A percentile compares a stretch with the other conserved stretches of the same genome.
These are phyloP conservation scores for Labroides dimidiatus DNA, from an alignment of 2,797 vertebrate genomes.

Conservation along the genomic window DNA sequence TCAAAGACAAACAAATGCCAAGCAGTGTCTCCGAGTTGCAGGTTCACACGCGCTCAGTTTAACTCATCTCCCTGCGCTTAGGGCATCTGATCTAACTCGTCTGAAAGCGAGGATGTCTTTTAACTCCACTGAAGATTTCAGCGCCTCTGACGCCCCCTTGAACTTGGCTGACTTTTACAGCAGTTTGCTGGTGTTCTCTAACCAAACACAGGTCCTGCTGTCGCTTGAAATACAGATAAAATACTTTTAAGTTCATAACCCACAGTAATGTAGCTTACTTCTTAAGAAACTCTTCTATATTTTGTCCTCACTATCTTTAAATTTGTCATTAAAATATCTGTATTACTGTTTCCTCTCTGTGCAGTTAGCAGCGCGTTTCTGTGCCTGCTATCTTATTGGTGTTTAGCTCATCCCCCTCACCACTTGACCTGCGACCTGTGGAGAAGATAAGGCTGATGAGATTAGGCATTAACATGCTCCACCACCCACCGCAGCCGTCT, in stretches of 20 bases:
- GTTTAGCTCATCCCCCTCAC: conserved; percentile 73
- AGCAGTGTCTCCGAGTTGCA: conserved; percentile 77
- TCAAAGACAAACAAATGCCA: conserved; percentile 85
- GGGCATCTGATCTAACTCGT: conserved; percentile 75
- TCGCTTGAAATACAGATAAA: conserved; percentile 40
- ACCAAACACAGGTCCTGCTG: conserved; percentile 39
- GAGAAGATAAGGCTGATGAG: conserved; percentile 80
- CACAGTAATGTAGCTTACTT: conserved; percentile 36
- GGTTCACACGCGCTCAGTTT: conserved; percentile 69
- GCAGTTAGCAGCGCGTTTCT: conserved; percentile 26
- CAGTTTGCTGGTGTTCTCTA: conserved; percentile 53
- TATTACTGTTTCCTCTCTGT: conserved; percentile 8
- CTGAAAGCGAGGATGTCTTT: conserved; percentile 72
- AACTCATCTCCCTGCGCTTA: conserved; percentile 71
- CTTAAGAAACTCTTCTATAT: conserved; percentile 8
- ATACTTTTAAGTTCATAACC: conserved; percentile 45
- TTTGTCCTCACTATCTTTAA: conserved; percentile 8
- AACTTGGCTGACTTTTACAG: conserved; percentile 72
- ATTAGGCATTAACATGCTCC: conserved; percentile 82
- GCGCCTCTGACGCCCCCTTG: conserved; percentile 57
- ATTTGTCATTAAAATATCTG: conserved; percentile 1
- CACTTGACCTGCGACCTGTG: conserved; percentile 76
- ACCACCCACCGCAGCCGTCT: conserved; percentile 75
- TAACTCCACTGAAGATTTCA: conserved; percentile 69
- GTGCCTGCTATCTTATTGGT: conserved; percentile 65